Conservation (phyloP, 2,797 vertebrate species). For the Intellagama lesueurii region DNA sequence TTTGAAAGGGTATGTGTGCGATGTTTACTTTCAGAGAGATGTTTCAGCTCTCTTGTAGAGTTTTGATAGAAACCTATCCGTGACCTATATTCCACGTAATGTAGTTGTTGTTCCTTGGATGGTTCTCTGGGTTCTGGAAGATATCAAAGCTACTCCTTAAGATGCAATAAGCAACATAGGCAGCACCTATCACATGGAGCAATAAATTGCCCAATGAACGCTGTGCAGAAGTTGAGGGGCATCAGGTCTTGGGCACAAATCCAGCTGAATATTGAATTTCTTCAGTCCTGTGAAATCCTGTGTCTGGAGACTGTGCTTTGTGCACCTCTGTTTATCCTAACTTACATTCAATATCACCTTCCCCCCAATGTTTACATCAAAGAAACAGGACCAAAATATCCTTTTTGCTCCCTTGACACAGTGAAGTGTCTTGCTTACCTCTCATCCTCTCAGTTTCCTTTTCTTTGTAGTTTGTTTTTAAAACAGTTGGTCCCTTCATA, state of each 20-base stretch:
- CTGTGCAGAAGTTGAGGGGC: background rate
- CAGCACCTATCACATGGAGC: background rate
- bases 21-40: background rate
- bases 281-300: background rate
- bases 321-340: background rate
- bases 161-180: background rate
- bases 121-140: background rate
- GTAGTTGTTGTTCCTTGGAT: background rate
- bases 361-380: background rate
- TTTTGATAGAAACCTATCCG: background rate
- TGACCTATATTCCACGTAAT: too few species aligned
- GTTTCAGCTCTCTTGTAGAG: background rate
- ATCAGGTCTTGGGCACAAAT: background rate
- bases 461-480: conserved; percentile 31
- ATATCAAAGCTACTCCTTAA: background rate
- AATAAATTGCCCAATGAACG: background rate
- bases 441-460: background rate
- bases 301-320: background rate
- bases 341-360: background rate
- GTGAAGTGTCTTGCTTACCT: conserved; percentile 17
- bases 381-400: conserved; percentile 20
- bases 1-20: background rate
- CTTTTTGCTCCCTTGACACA: background rate
- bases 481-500: background rate
- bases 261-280: background rate